Percentiles rank a stretch among this genome's conserved stretches.
These are phyloP conservation scores for Arctopsyche grandis DNA, from an alignment of 1,140 invertebrate genomes.

Conservation along the genomic window DNA sequence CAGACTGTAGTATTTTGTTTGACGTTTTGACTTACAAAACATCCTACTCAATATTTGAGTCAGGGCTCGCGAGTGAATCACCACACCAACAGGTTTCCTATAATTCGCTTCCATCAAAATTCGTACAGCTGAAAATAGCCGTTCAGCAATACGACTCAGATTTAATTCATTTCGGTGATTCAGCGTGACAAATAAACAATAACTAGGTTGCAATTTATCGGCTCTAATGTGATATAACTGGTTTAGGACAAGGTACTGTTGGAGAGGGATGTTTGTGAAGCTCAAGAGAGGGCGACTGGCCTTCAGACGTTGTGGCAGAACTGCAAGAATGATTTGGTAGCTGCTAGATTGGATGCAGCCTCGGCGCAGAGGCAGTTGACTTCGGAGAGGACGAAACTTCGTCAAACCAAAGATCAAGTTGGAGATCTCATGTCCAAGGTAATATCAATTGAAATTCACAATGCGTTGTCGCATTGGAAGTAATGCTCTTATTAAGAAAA, in stretches of 20 bases:
- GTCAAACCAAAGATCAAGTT: slow-evolving; percentile 59
- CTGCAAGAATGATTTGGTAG: slow-evolving; percentile 61
- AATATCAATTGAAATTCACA: slow-evolving; percentile 14
- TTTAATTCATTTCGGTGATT: not conserved
- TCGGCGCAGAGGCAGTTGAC: slow-evolving; percentile 58
- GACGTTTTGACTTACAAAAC: slow-evolving; percentile 1
- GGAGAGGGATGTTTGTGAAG: slow-evolving; percentile 60
- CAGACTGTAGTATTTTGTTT: not conserved
- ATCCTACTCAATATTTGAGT: slow-evolving; percentile 28
- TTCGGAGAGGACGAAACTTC: slow-evolving; percentile 61
- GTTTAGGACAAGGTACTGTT: slow-evolving; percentile 64
- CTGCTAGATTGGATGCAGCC: slow-evolving; percentile 57
- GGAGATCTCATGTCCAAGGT: slow-evolving; percentile 62
- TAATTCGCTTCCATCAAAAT: not conserved
- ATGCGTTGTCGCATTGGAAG: not conserved
- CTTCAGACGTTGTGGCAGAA: slow-evolving; percentile 61
- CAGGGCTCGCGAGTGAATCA: not conserved
- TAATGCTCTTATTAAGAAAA: not conserved
- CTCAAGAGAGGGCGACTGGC: slow-evolving; percentile 60
- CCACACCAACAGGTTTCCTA: not conserved
- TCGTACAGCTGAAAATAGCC: not conserved
- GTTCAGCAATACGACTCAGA: not conserved
- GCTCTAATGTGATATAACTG: not conserved
- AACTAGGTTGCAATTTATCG: not conserved
- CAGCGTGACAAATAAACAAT: not conserved